Conservation (phyloP, 2,113 vertebrate genomes). For the Trogon melanurus region DNA sequence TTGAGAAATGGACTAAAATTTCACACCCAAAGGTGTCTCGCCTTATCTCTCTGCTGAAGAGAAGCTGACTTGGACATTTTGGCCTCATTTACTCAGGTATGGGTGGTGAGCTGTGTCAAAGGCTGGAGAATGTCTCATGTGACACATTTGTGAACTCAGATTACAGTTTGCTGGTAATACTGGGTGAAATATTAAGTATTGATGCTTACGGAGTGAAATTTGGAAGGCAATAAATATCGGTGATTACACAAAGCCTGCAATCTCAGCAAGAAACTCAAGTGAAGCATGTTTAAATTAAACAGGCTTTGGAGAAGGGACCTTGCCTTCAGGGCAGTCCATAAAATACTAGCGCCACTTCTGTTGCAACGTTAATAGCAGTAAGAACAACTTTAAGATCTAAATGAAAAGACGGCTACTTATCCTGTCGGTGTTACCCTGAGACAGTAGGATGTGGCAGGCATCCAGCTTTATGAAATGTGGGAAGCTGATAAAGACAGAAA, state of each 20-base stretch:
- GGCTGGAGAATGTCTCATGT: background rate
- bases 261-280: background rate
- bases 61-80: background rate
- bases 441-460: background rate
- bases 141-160: background rate
- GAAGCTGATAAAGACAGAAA: background rate
- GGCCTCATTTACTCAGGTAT: background rate
- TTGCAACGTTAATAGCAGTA: background rate
- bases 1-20: background rate
- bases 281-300: background rate
- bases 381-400: background rate
- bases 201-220: background rate
- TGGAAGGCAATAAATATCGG: background rate
- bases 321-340: background rate
- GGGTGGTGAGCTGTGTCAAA: background rate
- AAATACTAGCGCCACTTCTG: background rate
- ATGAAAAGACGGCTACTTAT: background rate
- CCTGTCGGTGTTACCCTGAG: background rate
- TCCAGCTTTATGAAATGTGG: background rate
- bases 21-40: background rate
- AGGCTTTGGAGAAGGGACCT: background rate
- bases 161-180: background rate
- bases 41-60: background rate
- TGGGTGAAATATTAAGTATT: background rate
- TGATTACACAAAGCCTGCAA: background rate